Evolutionary conservation across 2,797 vertebrate species (phyloP).

Genomic region (Sphaeramia orbicularis): DNA sequence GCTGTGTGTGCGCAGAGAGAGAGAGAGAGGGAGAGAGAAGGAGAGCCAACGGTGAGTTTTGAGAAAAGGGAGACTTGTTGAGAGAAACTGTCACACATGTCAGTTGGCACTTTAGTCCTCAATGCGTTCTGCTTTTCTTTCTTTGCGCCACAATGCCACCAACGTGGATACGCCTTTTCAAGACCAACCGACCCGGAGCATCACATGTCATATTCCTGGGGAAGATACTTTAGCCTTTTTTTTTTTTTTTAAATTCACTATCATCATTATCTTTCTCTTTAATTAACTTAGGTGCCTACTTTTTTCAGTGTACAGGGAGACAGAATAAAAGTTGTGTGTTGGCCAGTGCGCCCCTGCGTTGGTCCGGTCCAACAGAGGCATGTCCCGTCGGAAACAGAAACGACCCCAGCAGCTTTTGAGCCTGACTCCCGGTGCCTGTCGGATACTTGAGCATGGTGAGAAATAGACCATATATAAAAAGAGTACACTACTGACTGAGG

Average conservation of each 20-base stretch:
- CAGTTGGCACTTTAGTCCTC: conserved; percentile 54
- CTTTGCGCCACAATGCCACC: conserved; percentile 59
- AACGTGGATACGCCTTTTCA: conserved; percentile 44
- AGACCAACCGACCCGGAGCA: conserved; percentile 33
- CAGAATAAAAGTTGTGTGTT: conserved; percentile 70
- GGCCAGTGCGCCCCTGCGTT: conserved; percentile 68
- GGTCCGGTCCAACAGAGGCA: conserved; percentile 74
- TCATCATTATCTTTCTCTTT: neutral
- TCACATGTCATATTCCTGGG: conserved; percentile 44
- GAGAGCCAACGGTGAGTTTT: conserved; percentile 76
- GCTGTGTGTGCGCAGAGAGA: conserved; percentile 73
- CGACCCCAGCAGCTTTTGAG: conserved; percentile 83
- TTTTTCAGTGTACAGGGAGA: conserved; percentile 73
- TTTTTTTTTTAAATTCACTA: neutral
- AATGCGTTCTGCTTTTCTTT: conserved; percentile 41
- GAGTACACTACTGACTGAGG: conserved; percentile 12
- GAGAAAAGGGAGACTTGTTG: conserved; percentile 76
- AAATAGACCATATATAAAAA: conserved; percentile 53
- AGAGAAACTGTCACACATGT: conserved; percentile 79
- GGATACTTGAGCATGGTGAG: conserved; percentile 84
- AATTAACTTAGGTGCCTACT: conserved; percentile 67
- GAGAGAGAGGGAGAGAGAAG: conserved; percentile 48
- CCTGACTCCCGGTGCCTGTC: conserved; percentile 74
- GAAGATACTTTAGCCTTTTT: conserved; percentile 34
- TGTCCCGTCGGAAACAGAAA: conserved; percentile 87